Evolutionary conservation across 2,797 vertebrate species (phyloP).

Genomic region (Hydrolagus colliei): DNA sequence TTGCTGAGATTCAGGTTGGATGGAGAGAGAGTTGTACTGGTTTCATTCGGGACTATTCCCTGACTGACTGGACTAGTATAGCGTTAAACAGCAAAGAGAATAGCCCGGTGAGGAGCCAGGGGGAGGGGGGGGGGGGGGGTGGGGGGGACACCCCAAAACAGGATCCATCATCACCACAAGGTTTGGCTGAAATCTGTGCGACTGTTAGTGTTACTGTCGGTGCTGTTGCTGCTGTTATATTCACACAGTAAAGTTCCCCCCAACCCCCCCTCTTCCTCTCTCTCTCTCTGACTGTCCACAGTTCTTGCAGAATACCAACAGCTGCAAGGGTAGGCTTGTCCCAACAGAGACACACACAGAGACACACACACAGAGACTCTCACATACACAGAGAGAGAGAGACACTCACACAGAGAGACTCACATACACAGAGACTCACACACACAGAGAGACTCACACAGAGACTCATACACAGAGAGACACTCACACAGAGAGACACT

Average conservation of each 20-base stretch:
- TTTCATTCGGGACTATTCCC: conserved; percentile 12
- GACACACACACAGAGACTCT: neutral
- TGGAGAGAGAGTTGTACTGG: conserved; percentile 25
- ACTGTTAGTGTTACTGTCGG: neutral
- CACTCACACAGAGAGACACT: neutral
- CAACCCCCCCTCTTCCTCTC: too few relatives aligned
- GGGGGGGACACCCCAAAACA: neutral
- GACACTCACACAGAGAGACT: neutral
- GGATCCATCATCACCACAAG: conserved; percentile 18
- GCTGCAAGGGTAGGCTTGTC: conserved; percentile 24
- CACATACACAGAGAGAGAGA: too few relatives aligned
- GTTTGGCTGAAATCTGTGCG: neutral
- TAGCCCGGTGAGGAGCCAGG: neutral
- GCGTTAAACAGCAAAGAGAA: conserved; percentile 20
- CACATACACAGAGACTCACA: too few relatives aligned
- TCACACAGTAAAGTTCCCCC: conserved; percentile 2
- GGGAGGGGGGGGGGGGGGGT: neutral
- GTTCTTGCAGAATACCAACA: conserved; percentile 28
- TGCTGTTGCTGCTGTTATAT: conserved; percentile 20
- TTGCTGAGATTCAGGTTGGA: conserved; percentile 11
- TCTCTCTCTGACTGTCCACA: conserved; percentile 18
- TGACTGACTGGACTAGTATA: neutral
- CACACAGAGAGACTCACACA: too few relatives aligned
- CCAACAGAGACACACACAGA: neutral
- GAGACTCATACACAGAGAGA: neutral